Base-by-base conservation (phyloP, 2,113 vertebrate species). In the Progne subis region DNA sequence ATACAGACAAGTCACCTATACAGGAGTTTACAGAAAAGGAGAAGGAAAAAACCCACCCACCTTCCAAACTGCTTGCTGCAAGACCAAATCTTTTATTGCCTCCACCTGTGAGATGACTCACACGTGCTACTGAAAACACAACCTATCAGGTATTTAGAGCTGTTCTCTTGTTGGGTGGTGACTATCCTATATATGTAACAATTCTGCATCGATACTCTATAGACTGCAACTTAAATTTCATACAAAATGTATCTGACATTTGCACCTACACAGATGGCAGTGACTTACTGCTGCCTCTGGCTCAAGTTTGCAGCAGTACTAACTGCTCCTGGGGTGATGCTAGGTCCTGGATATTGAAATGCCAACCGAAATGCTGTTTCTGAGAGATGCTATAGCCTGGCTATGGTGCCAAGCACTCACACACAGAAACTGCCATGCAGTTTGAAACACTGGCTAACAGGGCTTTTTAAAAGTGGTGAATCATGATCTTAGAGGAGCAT, bases 401-500 rank as follows among this genome's bases (percentile, higher is more conserved):
- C 32, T 56, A 4, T 5, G 9, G 12, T 4, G 4, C 63, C 26
- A 25, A 64, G 34, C 21, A 26, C 21, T 59, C 44, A 37, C 6
- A 20, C 14, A 44, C 20, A 82, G 24, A 34, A 76, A 34, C 15
- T 18, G 47, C 15, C 50, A 24, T 0, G 28, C 39, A 59, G 14
- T 5, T 60, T 0, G 0, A 28, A 19, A n/a, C 57, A 57, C 21
- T 28, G 34, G 8, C 64, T 68, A 52, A 16, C 5, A n/a, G 25
- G 32, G 19, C 4, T 57, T 74, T 81, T n/a, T 20, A 20, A 21
- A 82, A 83, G 25, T 43, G 31, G 44, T 44, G 68, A 88, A 29
- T 72, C 57, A 49, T 26, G 8, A 57, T 28, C 31, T 32, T 41
- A 49, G 28, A 71, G 63, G 14, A 64, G 6, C 3, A 2, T 67